Evolutionary conservation across 2,888 invertebrate genomes (phyloP).

Genomic region (Rhodophaea formosa): DNA sequence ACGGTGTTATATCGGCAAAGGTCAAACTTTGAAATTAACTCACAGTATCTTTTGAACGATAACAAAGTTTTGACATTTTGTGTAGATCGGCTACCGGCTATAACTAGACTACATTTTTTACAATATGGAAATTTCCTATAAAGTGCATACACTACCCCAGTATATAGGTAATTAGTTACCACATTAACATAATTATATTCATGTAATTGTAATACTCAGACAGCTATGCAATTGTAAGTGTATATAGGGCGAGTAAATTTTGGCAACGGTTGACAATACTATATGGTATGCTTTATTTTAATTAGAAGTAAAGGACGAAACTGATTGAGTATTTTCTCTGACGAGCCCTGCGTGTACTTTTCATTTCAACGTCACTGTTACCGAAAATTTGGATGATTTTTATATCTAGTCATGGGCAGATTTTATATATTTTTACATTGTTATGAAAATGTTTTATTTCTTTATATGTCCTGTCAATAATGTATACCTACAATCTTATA

Average conservation of each 20-base stretch:
- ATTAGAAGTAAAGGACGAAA: constrained; percentile 42
- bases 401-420: constrained; percentile 63
- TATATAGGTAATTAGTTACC: constrained; percentile 55
- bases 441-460: constrained; percentile 33
- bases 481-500: constrained; percentile 32
- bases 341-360: neutral
- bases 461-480: constrained; percentile 24
- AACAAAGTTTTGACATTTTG: constrained; percentile 75
- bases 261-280: constrained; percentile 75
- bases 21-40: constrained; percentile 67
- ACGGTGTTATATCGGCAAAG: constrained; percentile 57
- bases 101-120: constrained; percentile 14
- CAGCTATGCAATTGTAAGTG: constrained; percentile 52
- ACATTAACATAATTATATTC: constrained; percentile 41
- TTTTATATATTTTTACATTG: constrained; percentile 51
- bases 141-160: constrained; percentile 33
- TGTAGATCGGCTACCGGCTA: constrained; percentile 38
- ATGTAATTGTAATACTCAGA: constrained; percentile 60
- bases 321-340: constrained; percentile 23
- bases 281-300: constrained; percentile 65
- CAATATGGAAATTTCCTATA: constrained; percentile 19
- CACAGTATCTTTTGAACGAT: constrained; percentile 39
- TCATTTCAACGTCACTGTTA: constrained; percentile 12
- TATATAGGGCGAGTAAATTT: constrained; percentile 73
- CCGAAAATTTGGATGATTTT: constrained; percentile 20